Evolutionary conservation across 2,888 invertebrate species (phyloP), one percentile per base, ranked within the genome.

Genomic region (Poecilobothrus nobilitatus): DNA sequence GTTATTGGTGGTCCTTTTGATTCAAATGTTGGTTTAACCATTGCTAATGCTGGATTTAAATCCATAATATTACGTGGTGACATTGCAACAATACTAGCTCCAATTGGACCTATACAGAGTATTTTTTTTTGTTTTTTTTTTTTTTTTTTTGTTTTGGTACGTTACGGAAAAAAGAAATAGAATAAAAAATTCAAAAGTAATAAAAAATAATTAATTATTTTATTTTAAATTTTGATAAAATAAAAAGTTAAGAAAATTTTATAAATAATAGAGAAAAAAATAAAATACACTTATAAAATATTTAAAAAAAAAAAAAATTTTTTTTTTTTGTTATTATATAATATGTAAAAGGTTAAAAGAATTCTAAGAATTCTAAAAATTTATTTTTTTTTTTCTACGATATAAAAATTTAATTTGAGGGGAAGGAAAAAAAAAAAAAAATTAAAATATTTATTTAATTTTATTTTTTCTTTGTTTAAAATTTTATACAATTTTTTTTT

Each of bases 81-180:
- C 77, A 82, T 80, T 72, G 82, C 82, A 69, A 82, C 80, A 72
- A 82, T 82, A 74, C 82, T 81, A 73, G 82, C 82, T 74, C 82
- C 82, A 75, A 82, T 77, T 37, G 82, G 82, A 80, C 81, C 81
- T 81, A 74, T 27, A 27, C 5, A 27, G 27, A 27, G 72, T 74
- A 71, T 66, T 27, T 61, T 34, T 33, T 27, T 18, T 44, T 20
- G 18, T 44, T 66, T 66, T 66, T 67, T 33, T 20, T 37, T 37
- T 37, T 41, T 27, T 18, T 65, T 34, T 44, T 66, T 27, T 66
- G 44, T 44, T 66, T 21, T 53, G 18, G 6, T 18, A 18, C 7
- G 10, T 41, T 41, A 41, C 10, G n/a, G n/a, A n/a, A n/a, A n/a
- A n/a, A n/a, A n/a, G n/a, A 61, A n/a, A 61, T 37, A 10, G 8